Conservation (phyloP, 1,140 invertebrate species). For the Drosophila miranda region DNA sequence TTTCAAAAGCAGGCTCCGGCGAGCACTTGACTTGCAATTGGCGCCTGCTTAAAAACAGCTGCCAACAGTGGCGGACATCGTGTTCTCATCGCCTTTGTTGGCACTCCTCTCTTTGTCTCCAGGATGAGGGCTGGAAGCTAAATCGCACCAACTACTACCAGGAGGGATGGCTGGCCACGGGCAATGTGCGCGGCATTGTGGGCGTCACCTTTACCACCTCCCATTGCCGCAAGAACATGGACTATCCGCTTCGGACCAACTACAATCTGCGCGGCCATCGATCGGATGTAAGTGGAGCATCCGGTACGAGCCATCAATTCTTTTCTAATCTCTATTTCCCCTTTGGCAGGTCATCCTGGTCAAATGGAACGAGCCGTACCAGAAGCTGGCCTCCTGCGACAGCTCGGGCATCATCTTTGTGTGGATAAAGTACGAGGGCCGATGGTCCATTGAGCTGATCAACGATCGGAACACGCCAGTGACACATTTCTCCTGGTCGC, state of each 20-base stretch:
- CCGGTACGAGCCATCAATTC: no score
- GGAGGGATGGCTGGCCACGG: conserved; percentile 98
- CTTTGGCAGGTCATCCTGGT: conserved; percentile 93
- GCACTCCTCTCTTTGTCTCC: conserved; percentile 40
- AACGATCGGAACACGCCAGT: conserved; percentile 98
- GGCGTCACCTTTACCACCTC: conserved; percentile 98
- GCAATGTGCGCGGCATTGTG: conserved; percentile 96
- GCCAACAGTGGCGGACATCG: conserved; percentile 35
- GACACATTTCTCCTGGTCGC: conserved; percentile 98
- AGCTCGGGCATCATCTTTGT: conserved; percentile 99
- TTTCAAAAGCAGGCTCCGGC: conserved; percentile 33
- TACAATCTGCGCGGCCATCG: conserved; percentile 98
- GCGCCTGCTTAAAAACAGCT: conserved; percentile 55
- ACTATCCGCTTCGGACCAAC: conserved; percentile 95
- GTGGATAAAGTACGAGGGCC: conserved; percentile 99
- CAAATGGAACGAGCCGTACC: conserved; percentile 99
- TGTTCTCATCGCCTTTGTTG: conserved; percentile 17
- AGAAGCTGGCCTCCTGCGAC: conserved; percentile 98
- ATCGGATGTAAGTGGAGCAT: conserved; percentile 89
- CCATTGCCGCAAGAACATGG: conserved; percentile 91
- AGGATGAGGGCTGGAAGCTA: conserved; percentile 96
- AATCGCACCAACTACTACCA: conserved; percentile 98
- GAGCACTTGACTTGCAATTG: conserved; percentile 66
- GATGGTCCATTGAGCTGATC: conserved; percentile 99
- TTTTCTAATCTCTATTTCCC: not conserved